Evolutionary conservation across 2,888 invertebrate species (phyloP), one percentile per base, ranked within the genome.

Genomic region (Xylota sylvarum): DNA sequence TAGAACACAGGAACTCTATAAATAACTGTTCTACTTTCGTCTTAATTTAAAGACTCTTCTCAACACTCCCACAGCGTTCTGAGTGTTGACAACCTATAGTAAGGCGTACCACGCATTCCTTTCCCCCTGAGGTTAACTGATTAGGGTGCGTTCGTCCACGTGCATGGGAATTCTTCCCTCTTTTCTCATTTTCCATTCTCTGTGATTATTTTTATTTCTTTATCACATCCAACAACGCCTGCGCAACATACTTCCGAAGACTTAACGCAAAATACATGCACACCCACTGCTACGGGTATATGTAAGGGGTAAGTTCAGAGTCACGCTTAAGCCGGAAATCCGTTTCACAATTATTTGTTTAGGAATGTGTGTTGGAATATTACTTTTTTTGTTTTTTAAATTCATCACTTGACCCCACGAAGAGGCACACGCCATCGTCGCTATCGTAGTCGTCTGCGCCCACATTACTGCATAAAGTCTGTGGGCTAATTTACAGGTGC

Each of bases 401-500:
- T 62, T 50, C 67, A 52, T 69, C 32, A 69, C 43, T 74, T 84
- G 84, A 84, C 84, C 79, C 64, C 40, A 62, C 30, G 43, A 67
- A 40, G 27, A 35, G 79, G 74, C 79, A 79, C 80, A 84, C 79
- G 72, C 23, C 23, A 17, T 56, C 35, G 46, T 30, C 50, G 12
- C 14, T 23, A 43, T 4, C 55, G 48, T 40, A 43, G 14, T 55
- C n/a, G 7, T 37, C 6, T 12, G 78, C 69, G 43, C 76, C 62
- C 65, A 80, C 79, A 14, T 37, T 23, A 67, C 35, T 19, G 37
- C 52, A 62, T 62, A 55, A 76, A 76, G 19, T 76, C 43, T 67
- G 80, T 74, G 80, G 62, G 80, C 50, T 74, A 52, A 67, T 55
- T 74, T 74, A 81, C 80, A 81, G 80, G 80, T 81, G 80, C 67